Evolutionary conservation across 1,140 invertebrate species (phyloP).

Genomic region (Pseudomyrmex concolor): DNA sequence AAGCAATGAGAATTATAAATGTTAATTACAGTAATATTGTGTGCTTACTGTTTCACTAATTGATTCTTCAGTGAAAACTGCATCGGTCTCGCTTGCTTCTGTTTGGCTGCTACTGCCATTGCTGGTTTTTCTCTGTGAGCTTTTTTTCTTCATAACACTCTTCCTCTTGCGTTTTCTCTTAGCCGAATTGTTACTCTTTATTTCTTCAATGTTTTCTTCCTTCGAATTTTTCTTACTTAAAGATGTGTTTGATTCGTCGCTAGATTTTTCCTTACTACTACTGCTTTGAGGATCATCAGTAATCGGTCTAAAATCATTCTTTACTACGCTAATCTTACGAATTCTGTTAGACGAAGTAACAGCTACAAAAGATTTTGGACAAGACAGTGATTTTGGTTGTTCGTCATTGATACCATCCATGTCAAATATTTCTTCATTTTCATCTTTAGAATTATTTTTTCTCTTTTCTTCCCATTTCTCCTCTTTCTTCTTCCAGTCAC

Average conservation of each 20-base stretch:
- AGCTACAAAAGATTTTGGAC: slow-evolving; percentile 82
- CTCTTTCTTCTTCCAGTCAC: slow-evolving; percentile 76
- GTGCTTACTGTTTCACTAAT: slow-evolving; percentile 74
- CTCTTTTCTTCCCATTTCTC: slow-evolving; percentile 76
- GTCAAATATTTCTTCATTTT: slow-evolving; percentile 87
- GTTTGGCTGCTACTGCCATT: slow-evolving; percentile 82
- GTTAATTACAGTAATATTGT: not conserved
- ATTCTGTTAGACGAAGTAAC: slow-evolving; percentile 81
- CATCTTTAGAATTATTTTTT: slow-evolving; percentile 73
- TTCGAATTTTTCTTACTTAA: slow-evolving; percentile 78
- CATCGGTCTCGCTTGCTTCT: slow-evolving; percentile 79
- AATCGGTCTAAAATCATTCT: slow-evolving; percentile 88
- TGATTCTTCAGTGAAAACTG: slow-evolving; percentile 65
- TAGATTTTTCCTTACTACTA: slow-evolving; percentile 77
- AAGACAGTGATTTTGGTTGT: slow-evolving; percentile 60
- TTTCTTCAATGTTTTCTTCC: slow-evolving; percentile 78
- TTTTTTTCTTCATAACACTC: slow-evolving; percentile 91
- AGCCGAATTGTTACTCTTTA: slow-evolving; percentile 80
- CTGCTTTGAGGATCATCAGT: slow-evolving; percentile 74
- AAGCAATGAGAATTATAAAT: not conserved
- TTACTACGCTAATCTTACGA: slow-evolving; percentile 84
- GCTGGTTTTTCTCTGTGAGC: slow-evolving; percentile 89
- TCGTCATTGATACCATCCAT: slow-evolving; percentile 88
- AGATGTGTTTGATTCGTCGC: slow-evolving; percentile 73
- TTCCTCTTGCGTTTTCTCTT: slow-evolving; percentile 92